phyloP scores from a whole-genome alignment of 2,113 vertebrate species.

The Tachysurus fulvidraco region DNA sequence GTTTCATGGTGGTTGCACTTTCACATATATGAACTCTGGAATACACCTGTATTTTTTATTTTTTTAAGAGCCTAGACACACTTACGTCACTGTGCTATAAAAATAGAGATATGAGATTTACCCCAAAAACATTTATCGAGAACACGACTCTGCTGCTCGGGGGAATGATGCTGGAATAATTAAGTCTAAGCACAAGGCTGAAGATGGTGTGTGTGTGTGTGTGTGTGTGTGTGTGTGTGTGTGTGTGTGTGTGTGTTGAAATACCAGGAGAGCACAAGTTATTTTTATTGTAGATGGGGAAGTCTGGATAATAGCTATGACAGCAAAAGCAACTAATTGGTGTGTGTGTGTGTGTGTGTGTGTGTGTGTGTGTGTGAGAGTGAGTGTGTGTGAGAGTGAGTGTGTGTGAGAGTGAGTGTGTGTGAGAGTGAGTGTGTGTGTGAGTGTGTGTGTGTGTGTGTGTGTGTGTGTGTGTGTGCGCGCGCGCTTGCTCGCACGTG shows the following conservation, averaged over 20 bases:
- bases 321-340: constrained; percentile 4
- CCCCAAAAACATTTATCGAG: constrained; percentile 11
- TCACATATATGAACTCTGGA: neutral
- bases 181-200: constrained; percentile 1
- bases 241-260: neutral
- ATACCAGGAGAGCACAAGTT: constrained; percentile 28
- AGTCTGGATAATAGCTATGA: neutral
- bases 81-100: constrained; percentile 15
- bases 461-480: neutral
- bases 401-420: neutral
- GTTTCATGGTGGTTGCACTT: neutral
- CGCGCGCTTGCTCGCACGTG: neutral
- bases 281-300: constrained; percentile 36
- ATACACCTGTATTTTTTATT: neutral
- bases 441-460: neutral
- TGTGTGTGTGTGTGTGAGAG: neutral
- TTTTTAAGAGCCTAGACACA: neutral
- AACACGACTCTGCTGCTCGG: neutral
- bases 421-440: neutral
- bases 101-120: constrained; percentile 23
- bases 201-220: neutral
- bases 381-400: neutral
- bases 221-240: neutral
- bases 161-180: constrained; percentile 1
- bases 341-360: neutral